phyloP scores from a whole-genome alignment of 2,113 vertebrate genomes.

The Tragelaphus scriptus region DNA sequence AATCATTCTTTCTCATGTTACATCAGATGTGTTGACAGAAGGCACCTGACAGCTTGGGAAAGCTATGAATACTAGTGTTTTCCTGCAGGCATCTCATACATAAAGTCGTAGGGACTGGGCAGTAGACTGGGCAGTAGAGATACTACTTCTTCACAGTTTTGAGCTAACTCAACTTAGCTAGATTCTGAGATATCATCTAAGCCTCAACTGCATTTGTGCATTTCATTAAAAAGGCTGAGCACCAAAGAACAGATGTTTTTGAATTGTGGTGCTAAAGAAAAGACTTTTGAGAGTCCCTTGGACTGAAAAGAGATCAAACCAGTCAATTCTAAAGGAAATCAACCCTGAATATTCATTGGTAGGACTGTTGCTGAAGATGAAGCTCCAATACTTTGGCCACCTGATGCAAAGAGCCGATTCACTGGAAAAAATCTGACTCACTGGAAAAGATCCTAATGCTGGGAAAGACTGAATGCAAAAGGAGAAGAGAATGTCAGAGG shows the following conservation, averaged over 20 bases:
- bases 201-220: neutral
- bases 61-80: neutral
- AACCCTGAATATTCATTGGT: neutral
- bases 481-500: neutral
- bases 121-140: neutral
- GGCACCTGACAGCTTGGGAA: neutral
- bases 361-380: neutral
- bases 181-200: neutral
- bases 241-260: neutral
- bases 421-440: neutral
- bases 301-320: neutral
- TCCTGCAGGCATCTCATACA: neutral
- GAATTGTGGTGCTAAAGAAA: neutral
- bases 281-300: neutral
- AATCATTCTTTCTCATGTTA: neutral
- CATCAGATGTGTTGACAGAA: neutral
- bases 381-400: neutral
- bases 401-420: neutral
- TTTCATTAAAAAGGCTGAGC: neutral
- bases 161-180: neutral
- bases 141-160: neutral
- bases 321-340: neutral
- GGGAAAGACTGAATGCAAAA: neutral
- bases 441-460: neutral
- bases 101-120: neutral